Conservation (phyloP, 2,888 invertebrate species). For the Calameuta idolon region DNA sequence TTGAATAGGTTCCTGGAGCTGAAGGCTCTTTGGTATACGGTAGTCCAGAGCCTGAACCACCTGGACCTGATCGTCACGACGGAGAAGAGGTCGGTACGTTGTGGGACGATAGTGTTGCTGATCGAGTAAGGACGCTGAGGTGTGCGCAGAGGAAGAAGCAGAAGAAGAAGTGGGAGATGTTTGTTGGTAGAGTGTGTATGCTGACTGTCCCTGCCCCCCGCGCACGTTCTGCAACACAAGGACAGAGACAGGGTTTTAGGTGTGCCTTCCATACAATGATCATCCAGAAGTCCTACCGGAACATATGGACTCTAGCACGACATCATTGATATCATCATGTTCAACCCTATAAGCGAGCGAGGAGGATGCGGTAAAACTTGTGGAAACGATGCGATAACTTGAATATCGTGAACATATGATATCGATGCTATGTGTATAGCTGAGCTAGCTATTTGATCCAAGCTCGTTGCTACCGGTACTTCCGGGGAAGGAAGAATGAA, state of each 20-base stretch:
- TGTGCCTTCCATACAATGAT: neutral
- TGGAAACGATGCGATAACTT: neutral
- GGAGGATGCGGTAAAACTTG: neutral
- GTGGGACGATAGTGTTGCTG: slow-evolving; percentile 54
- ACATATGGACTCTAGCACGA: neutral
- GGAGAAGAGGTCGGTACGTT: slow-evolving; percentile 56
- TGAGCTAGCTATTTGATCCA: neutral
- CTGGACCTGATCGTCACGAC: slow-evolving; percentile 54
- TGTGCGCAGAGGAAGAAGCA: slow-evolving; percentile 29
- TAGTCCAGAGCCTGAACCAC: slow-evolving; percentile 56
- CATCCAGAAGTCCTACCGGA: neutral
- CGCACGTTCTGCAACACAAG: slow-evolving; percentile 66
- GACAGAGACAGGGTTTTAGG: slow-evolving; percentile 51
- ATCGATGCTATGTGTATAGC: neutral
- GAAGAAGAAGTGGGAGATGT: slow-evolving; percentile 14
- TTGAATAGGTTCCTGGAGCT: slow-evolving; percentile 38
- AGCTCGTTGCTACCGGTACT: neutral
- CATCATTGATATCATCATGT: neutral
- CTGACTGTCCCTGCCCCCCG: slow-evolving; percentile 64
- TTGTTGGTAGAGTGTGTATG: slow-evolving; percentile 35
- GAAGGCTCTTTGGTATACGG: slow-evolving; percentile 48
- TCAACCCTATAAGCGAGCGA: neutral
- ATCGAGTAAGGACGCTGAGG: slow-evolving; percentile 25
- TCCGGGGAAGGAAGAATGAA: neutral
- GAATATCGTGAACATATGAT: neutral